Base-by-base conservation (phyloP, 2,113 vertebrate species). In the Hypomesus transpacificus region DNA sequence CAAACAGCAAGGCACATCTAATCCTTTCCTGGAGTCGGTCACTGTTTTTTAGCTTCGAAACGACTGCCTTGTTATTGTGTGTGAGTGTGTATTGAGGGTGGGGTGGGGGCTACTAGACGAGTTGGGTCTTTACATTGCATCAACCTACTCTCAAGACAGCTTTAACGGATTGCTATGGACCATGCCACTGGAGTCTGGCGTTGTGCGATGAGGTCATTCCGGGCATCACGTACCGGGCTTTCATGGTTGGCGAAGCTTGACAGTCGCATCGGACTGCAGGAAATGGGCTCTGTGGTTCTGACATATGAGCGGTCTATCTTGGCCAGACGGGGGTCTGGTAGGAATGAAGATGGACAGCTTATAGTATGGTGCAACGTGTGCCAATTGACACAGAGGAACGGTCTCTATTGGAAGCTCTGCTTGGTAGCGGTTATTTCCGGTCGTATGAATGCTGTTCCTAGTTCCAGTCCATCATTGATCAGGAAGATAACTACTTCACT, bases 231-330 rank as follows among this genome's bases (percentile, higher is more conserved):
- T 69, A 69, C 67, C 70, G 26, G 22, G 78, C 74, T 84, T 86
- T 83, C 78, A 83, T 74, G 73, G 82, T 79, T 62, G 3, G 20
- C 31, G 60, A 73, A 82, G 84, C 85, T 74, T 82, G 81, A 85
- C 85, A 80, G 81, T 76, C 79, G 70, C 46, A 71, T 75, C 68
- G 62, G 75, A 82, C 77, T 80, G 39, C 39, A 64, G 81, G 80
- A 87, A 86, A 82, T 82, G 60, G 76, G 70, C 73, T 79, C 46
- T 76, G 79, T 50, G 80, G 69, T 79, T 75, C 75, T 82, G 74
- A 81, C 81, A 81, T 62, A 56, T 78, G 75, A 79, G 34, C 74
- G 69, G 71, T 76, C 80, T 78, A 70, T 83, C 75, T 75, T 39
- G 13, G 60, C 81, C 72, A 73, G 75, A 79, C 66, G 20, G 3